Evolutionary conservation across 2,113 vertebrate species (phyloP).

Genomic region (Orthochromis indermauri): DNA sequence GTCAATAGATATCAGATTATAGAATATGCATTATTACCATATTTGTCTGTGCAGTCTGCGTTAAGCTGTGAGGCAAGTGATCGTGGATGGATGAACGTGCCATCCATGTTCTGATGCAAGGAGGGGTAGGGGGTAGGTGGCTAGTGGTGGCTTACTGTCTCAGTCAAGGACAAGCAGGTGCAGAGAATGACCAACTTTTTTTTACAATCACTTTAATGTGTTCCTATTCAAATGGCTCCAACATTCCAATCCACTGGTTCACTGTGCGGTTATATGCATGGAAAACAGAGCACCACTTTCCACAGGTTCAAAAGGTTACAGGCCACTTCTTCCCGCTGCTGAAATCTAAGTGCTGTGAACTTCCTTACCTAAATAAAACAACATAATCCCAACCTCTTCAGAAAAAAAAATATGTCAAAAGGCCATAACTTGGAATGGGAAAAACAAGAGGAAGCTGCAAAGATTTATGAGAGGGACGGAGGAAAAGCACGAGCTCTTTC

Average conservation of each 20-base stretch:
- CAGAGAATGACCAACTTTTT: conserved; percentile 34
- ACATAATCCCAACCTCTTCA: conserved; percentile 73
- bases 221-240: conserved; percentile 23
- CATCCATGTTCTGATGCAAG: neutral
- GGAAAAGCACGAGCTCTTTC: conserved; percentile 67
- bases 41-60: conserved; percentile 25
- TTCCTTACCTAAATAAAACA: conserved; percentile 88
- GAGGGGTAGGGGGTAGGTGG: neutral
- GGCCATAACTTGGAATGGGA: conserved; percentile 85
- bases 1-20: conserved; percentile 54
- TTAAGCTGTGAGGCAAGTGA: conserved; percentile 26
- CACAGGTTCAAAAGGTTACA: conserved; percentile 87
- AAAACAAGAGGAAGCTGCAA: conserved; percentile 83
- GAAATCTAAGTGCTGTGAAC: conserved; percentile 77
- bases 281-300: conserved; percentile 58
- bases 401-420: conserved; percentile 71
- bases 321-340: conserved; percentile 85
- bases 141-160: neutral
- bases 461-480: conserved; percentile 81
- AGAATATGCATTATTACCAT: conserved; percentile 48
- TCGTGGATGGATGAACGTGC: conserved; percentile 23
- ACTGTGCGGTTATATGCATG: conserved; percentile 40
- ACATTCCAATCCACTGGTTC: conserved; percentile 50
- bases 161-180: conserved; percentile 68
- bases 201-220: conserved; percentile 30